Evolutionary conservation across 2,888 invertebrate genomes (phyloP).

Genomic region (Formica aserva): DNA sequence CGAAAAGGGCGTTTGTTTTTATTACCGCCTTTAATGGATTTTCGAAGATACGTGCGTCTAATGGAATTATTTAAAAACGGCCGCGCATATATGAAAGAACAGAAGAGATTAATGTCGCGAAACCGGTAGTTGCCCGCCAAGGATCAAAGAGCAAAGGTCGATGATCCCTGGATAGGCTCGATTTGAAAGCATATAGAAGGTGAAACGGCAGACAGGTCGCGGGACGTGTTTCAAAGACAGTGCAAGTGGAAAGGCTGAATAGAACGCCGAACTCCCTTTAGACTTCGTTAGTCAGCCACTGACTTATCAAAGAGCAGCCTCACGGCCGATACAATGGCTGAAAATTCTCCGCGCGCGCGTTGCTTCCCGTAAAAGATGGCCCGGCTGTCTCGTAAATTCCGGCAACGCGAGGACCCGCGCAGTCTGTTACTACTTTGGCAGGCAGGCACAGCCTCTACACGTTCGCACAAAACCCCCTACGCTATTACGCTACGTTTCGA

Average conservation of each 20-base stretch:
- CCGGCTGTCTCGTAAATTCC: conserved; percentile 81
- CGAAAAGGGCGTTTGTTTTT: conserved; percentile 42
- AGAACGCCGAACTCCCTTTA: conserved; percentile 65
- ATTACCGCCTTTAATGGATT: conserved; percentile 56
- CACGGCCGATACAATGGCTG: conserved; percentile 78
- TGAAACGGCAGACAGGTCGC: conserved; percentile 1
- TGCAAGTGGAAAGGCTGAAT: conserved; percentile 48
- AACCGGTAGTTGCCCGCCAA: background rate
- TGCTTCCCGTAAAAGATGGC: conserved; percentile 81
- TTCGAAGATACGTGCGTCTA: conserved; percentile 17
- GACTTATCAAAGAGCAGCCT: conserved; percentile 79
- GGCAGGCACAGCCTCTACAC: conserved; percentile 63
- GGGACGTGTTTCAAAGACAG: conserved; percentile 10
- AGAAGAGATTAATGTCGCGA: background rate
- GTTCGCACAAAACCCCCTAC: conserved; percentile 62
- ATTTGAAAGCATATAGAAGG: background rate
- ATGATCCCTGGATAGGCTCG: background rate
- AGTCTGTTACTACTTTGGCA: conserved; percentile 77
- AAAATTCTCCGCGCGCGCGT: conserved; percentile 76
- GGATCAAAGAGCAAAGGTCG: conserved; percentile 8
- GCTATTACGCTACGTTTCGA: conserved; percentile 74
- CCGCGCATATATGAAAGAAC: background rate
- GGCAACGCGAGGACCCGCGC: conserved; percentile 75
- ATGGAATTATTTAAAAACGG: conserved; percentile 9
- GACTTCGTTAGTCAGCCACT: conserved; percentile 79